phyloP scores from a whole-genome alignment of 1,140 invertebrate genomes.

The Scaptomyza montana region DNA sequence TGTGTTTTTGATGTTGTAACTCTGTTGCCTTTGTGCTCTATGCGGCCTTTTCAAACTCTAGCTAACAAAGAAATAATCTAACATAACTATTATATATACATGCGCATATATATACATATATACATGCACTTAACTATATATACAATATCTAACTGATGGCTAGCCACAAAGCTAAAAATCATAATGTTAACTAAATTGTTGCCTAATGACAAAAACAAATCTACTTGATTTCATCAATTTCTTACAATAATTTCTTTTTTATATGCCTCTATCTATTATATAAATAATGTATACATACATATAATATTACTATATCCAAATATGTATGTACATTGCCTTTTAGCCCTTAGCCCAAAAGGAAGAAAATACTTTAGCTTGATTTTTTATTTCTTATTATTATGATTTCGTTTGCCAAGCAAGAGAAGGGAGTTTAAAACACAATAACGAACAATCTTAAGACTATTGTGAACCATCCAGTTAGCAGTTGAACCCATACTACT shows the following conservation, averaged over 20 bases:
- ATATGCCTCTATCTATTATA: constrained; percentile 10
- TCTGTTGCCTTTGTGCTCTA: constrained; percentile 81
- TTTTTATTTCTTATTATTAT: neutral
- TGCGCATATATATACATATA: constrained; percentile 1
- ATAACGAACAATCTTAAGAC: constrained; percentile 17
- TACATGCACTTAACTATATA: constrained; percentile 27
- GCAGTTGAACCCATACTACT: constrained; percentile 26
- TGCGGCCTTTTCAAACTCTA: constrained; percentile 76
- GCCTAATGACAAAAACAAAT: constrained; percentile 28
- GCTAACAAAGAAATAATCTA: constrained; percentile 42
- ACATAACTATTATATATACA: constrained; percentile 57
- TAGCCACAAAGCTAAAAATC: constrained; percentile 33
- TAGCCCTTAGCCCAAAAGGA: neutral
- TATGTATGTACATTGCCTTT: constrained; percentile 11
- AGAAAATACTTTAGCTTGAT: constrained; percentile 18
- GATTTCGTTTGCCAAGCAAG: constrained; percentile 3
- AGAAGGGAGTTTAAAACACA: neutral
- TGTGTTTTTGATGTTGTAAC: constrained; percentile 78
- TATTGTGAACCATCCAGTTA: constrained; percentile 39
- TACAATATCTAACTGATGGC: constrained; percentile 38
- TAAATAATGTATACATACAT: constrained; percentile 2
- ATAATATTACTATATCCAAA: neutral
- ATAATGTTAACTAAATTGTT: constrained; percentile 58
- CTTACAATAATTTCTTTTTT: constrained; percentile 18
- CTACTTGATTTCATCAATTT: constrained; percentile 30